Base-by-base conservation (phyloP, 2,888 invertebrate species). In the Rhingia campestris region DNA sequence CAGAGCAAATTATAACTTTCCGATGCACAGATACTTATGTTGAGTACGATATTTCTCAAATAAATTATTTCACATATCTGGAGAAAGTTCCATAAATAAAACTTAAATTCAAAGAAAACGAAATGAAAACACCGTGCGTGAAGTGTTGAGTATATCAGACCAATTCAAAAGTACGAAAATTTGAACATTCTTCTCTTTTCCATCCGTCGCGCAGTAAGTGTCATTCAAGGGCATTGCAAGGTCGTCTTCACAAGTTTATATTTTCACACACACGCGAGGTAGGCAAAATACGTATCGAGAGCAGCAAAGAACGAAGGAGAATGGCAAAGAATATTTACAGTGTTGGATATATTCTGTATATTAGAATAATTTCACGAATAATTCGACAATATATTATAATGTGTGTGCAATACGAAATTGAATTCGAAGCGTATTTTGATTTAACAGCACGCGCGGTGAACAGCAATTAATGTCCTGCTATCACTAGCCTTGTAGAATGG, bases 201-300 rank as follows among this genome's bases (percentile, higher is more conserved):
- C 70, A 84, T 87, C 87, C 86, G 88, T 86, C 85, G 87, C 90
- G 88, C 89, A 90, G 88, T 89, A 89, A 89, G 90, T 91, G 91
- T 90, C 91, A 90, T 89, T 91, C 91, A 91, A 91, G 91, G 91
- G 90, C 91, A 89, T 91, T 89, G 88, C 91, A 91, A 91, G 91
- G 91, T 91, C 91, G 88, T 89, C 86, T 66, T 66, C 81, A 82
- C 77, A 69, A 82, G 82, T 73, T 82, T 72, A 67, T 82, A 73
- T 82, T 82, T 77, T 82, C 77, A 82, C 77, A 77, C 82, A 79
- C 79, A 77, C 79, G 67, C 73, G 77, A 63, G 56, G 79, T 45
- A 77, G 63, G 37, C 51, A 58, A 67, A 77, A 61, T 67, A 45
- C 67, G 59, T 47, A 58, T 54, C 59, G 45, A 63, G 9, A 69